Base-by-base conservation (phyloP, 2,797 vertebrate species). In the Chelmon rostratus region DNA sequence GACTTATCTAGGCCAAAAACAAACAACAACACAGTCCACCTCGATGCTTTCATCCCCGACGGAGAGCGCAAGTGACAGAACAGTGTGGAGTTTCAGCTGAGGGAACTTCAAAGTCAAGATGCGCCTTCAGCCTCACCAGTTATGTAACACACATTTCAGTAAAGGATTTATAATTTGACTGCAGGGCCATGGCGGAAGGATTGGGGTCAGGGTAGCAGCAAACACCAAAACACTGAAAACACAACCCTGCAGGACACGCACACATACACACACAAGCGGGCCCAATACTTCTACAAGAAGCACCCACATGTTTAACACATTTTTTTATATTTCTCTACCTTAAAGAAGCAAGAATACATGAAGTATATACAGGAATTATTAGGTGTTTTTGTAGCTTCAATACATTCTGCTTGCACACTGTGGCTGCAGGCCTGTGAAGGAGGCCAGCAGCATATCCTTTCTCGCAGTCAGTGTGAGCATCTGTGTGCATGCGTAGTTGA, bases 21-120 rank as follows among this genome's bases (percentile, higher is more conserved):
- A 42, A 42, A 42, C 8, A 42, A 42, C 40, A 37, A 13, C 21
- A n/a, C 58, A 23, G 11, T 44, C 68, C 57, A 65, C 75, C 50
- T 63, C 38, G 3, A 53, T 8, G 15, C 59, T 67, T 74, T 73
- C 50, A 52, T 77, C 57, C n/a, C 21, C 19, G 8, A 16, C 64
- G 67, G 78, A 80, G 68, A 78, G 79, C 7, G 13, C 5, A n/a
- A 81, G 76, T 68, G 86, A 85, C 83, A 79, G 71, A 76, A 52
- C 53, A 44, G 78, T 1, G 77, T 6, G 40, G 73, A 73, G 57
- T 85, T 87, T 81, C 54, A 58, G 44, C 77, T 70, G 77, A 78
- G 23, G 67, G 40, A 87, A 86, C 85, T 88, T 91, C 88, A 92
- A 87, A 91, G 89, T 90, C 75, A 40, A 88, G 76, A 82, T 86